Base-by-base conservation (phyloP, 30 jellyfish, hydroid and myxozoan genomes). In the Cassiopea andromeda region DNA sequence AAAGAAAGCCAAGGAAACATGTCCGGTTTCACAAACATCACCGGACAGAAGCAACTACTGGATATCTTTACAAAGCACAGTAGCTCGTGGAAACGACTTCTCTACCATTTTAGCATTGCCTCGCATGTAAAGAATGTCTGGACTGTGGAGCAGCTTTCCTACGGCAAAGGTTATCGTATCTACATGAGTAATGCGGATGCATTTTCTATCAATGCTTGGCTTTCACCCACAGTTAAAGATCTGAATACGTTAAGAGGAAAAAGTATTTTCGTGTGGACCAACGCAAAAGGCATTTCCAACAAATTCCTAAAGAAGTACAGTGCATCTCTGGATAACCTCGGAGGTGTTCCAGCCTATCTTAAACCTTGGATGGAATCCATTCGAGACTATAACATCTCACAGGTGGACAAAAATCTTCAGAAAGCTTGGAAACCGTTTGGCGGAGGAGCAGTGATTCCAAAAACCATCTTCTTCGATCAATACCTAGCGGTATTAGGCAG, bases 141-240 rank as follows among this genome's bases (percentile, higher is more conserved):
- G 86, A 19, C 50, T 1, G 86, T 77, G 3, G 86, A 77, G 74
- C 86, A 77, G 86, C 74, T 77, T 15, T 18, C 86, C 10, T 77
- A 8, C n/a, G 73, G 86, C 50, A 49, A 54, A 1, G 96, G 96
- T 3, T 88, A 88, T 79, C 96, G 96, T 1, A 38, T 79, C 2
- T 88, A 88, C 80, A 93, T 78, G 60, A 88, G 92, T 44, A 60
- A 60, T 38, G 67, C 47, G 10, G 91, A 80, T 58, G 92, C 96
- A 8, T 88, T 67, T 60, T 78, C 96, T 6, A 57, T 78, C 27
- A 78, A 88, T 10, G 96, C 96, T 1, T 88, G 96, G 96, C 81
- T 88, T 10, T 13, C 48, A 54, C 12, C 64, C 27, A 64, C 73
- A 2, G 43, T 2, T 64, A 27, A 2, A 2, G 73, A 64, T 64